Evolutionary conservation across 2,797 vertebrate genomes (phyloP).

Genomic region (Gambelia wislizenii): DNA sequence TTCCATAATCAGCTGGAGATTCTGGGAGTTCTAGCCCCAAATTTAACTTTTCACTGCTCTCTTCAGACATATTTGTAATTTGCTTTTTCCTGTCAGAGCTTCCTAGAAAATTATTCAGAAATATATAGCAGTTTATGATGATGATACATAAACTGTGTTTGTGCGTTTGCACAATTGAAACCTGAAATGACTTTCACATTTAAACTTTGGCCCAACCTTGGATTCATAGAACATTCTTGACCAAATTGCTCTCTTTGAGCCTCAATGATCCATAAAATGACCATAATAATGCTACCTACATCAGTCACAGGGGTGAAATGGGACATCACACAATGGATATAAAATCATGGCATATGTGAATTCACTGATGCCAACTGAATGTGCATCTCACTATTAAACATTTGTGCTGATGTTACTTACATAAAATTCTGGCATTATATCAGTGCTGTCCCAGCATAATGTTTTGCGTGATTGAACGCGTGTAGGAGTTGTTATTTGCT

Average conservation of each 20-base stretch:
- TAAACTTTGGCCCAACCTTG: background rate
- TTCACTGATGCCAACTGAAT: constrained; percentile 16
- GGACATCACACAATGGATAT: background rate
- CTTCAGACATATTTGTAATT: background rate
- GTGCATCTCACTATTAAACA: background rate
- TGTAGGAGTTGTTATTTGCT: background rate
- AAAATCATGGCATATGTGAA: constrained; percentile 20
- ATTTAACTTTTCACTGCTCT: too few relatives aligned
- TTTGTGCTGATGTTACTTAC: constrained; percentile 6
- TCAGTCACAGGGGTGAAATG: constrained; percentile 10
- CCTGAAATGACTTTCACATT: background rate
- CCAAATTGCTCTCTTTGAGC: constrained; percentile 12
- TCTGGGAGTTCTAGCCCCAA: too few relatives aligned
- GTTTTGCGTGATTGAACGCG: constrained; percentile 6
- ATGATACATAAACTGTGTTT: background rate
- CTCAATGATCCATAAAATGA: constrained; percentile 28
- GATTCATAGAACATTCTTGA: background rate
- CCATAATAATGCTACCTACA: background rate
- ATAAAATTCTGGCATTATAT: background rate
- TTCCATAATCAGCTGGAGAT: too few relatives aligned
- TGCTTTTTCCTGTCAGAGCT: background rate
- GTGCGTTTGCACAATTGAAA: background rate
- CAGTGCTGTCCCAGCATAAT: background rate
- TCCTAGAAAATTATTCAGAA: background rate
- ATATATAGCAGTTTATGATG: background rate